Evolutionary conservation across 2,888 invertebrate species (phyloP).

Genomic region (Megaustenia siamemsis): DNA sequence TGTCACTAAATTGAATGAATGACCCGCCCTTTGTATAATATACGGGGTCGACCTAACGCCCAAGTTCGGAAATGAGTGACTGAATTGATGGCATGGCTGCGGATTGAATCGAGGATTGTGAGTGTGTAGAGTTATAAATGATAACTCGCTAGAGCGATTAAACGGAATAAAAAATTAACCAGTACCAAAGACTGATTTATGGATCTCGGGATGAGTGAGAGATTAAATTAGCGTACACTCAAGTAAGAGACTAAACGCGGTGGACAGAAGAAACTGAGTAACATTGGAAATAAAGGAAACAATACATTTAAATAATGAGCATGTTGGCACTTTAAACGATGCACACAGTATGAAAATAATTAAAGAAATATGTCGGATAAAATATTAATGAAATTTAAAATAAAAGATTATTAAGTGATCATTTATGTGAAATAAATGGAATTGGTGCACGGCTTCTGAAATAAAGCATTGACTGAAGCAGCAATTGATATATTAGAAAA

Average conservation of each 20-base stretch:
- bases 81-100: neutral
- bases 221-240: neutral
- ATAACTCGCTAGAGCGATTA: neutral
- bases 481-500: too few species aligned
- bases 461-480: too few species aligned
- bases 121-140: neutral
- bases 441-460: too few species aligned
- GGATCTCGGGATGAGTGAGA: neutral
- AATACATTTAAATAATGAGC: too few species aligned
- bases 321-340: too few species aligned
- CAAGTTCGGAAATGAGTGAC: neutral
- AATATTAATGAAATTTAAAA: too few species aligned
- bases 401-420: too few species aligned
- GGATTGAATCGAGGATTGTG: neutral
- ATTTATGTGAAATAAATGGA: too few species aligned
- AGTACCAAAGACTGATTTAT: neutral
- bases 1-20: too few species aligned
- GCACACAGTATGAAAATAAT: too few species aligned
- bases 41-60: neutral
- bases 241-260: neutral
- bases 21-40: too few species aligned
- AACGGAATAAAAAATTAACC: neutral
- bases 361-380: too few species aligned
- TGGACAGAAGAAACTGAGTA: neutral
- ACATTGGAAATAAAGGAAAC: neutral